Evolutionary conservation across 2,797 vertebrate species (phyloP).

Genomic region (Microctenopoma stevenorrisi): DNA sequence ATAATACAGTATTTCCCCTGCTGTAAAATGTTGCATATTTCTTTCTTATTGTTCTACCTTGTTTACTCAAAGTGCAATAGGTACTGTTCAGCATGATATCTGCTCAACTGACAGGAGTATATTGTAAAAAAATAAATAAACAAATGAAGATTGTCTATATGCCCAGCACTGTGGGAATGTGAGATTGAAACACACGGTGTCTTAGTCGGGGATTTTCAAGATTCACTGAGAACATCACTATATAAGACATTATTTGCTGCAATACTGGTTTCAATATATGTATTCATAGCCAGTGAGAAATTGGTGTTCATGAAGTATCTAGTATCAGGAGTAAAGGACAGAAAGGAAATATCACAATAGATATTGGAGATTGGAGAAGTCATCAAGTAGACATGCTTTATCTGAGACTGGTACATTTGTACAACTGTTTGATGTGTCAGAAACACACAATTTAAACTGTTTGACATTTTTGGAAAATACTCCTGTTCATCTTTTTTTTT

Average conservation of each 20-base stretch:
- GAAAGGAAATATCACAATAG: conserved; percentile 27
- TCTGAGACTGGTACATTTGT: conserved; percentile 22
- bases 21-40: not conserved
- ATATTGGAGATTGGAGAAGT: conserved; percentile 26
- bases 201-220: conserved; percentile 34
- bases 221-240: conserved; percentile 31
- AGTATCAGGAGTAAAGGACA: conserved; percentile 8
- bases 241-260: conserved; percentile 49
- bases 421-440: conserved; percentile 27
- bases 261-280: conserved; percentile 46
- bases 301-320: conserved; percentile 22
- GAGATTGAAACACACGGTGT: conserved; percentile 46
- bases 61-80: conserved; percentile 36
- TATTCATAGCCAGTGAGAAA: conserved; percentile 27
- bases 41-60: conserved; percentile 17
- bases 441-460: conserved; percentile 34
- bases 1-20: not conserved
- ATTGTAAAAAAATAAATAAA: conserved; percentile 32
- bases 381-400: conserved; percentile 36
- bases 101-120: conserved; percentile 31
- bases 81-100: conserved; percentile 35
- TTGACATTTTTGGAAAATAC: conserved; percentile 9
- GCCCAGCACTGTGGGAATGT: conserved; percentile 23
- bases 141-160: conserved; percentile 13
- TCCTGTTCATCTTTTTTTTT: not conserved